Percentiles rank a stretch among this genome's conserved stretches.
Conservation (phyloP, 2,797 vertebrate genomes). For the Phyllotis vaccarum region DNA sequence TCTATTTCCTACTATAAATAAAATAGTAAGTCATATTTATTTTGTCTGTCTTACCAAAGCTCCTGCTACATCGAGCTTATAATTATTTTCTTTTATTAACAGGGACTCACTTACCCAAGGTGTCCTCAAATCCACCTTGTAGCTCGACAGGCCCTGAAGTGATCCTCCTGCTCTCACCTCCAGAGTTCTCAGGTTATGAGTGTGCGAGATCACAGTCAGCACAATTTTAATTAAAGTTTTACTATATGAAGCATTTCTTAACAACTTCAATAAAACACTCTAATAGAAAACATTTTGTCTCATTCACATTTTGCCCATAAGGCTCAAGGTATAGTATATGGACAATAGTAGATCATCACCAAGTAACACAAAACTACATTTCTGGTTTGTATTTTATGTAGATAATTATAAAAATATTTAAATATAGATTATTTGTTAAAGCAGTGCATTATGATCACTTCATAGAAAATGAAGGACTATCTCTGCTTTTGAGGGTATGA, state of each 20-base stretch:
- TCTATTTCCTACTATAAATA: neutral
- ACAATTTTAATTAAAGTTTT: neutral
- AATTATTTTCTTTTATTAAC: neutral
- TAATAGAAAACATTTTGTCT: neutral
- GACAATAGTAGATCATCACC: neutral
- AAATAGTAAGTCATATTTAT: neutral
- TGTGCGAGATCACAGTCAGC: neutral
- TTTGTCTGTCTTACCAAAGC: neutral
- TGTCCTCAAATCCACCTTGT: neutral
- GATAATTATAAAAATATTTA: constrained; percentile 2
- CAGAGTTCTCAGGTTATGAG: neutral
- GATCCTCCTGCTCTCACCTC: no score
- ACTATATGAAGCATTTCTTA: neutral
- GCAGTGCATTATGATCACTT: neutral
- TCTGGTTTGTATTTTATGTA: neutral
- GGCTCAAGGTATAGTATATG: neutral
- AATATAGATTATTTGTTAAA: neutral
- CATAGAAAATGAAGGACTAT: neutral
- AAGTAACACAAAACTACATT: neutral
- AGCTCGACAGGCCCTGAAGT: neutral
- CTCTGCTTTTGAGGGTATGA: neutral
- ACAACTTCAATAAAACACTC: neutral
- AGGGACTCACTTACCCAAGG: neutral
- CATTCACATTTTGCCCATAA: neutral
- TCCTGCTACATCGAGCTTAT: neutral